Base-by-base conservation (phyloP, 2,888 invertebrate species). In the Branchipolynoe longqiensis region DNA sequence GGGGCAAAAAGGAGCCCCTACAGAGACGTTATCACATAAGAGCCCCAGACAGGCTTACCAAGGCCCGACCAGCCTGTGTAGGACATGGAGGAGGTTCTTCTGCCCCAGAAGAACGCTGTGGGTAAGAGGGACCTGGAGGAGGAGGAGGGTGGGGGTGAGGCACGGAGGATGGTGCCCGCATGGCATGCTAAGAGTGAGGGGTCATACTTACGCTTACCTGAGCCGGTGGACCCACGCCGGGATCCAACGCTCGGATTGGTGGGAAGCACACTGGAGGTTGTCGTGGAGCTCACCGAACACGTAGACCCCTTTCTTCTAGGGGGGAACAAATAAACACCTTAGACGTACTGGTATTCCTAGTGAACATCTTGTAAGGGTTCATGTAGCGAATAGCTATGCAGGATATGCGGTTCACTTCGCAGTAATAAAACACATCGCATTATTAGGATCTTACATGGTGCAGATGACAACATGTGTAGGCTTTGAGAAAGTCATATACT, bases 171-270 rank as follows among this genome's bases (percentile, higher is more conserved):
- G 62, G 62, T 28, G 62, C 25, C 62, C 62, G 31, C 54, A 78
- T 78, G 78, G 78, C 78, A 78, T 78, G 78, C 78, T 54, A 28
- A 78, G 2, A 41, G 25, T 54, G 28, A 12, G 28, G 54, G 78
- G 78, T 78, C 25, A 54, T 78, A 78, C 78, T 78, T 78, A 78
- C 78, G 41, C 78, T 48, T 78, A 78, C 78, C 78, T 78, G 78
- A 78, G 28, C 78, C 78, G 14, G 78, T 78, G 8, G 78, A 78
- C 25, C 48, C 41, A 22, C 78, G 78, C 18, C 78, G 25, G 8
- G 78, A 48, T 8, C 78, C 31, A 8, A 48, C 41, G 28, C 41
- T 33, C 28, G 78, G 48, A 33, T 48, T 54, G 8, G 48, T 48
- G 14, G 78, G 48, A 3, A 48, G 48, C 78, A 73, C 38, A 73